phyloP scores from a whole-genome alignment of 2,888 invertebrate genomes.

The Clusia tigrina region DNA sequence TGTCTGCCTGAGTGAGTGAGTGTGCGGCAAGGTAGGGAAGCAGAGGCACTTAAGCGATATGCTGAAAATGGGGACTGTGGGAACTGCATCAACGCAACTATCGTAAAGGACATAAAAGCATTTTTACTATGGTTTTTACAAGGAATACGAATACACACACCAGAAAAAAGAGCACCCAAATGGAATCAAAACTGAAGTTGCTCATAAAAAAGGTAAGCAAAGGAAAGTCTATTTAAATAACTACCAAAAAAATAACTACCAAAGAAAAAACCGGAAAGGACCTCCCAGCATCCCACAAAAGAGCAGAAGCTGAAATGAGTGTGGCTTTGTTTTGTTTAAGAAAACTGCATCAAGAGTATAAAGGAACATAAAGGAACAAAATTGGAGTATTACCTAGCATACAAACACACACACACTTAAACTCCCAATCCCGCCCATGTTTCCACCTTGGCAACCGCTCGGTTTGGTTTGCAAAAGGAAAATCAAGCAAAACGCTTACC shows the following conservation, averaged over 20 bases:
- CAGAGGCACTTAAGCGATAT: conserved; percentile 55
- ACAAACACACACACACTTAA: no score
- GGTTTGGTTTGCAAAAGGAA: background rate
- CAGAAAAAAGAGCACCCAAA: background rate
- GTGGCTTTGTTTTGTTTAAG: background rate
- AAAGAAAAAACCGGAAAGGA: background rate
- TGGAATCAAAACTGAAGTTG: background rate
- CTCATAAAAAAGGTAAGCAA: background rate
- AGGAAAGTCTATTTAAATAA: background rate
- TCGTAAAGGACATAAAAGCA: conserved; percentile 12
- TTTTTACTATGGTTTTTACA: conserved; percentile 20
- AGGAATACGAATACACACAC: no score
- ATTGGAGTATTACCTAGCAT: background rate
- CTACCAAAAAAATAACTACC: background rate
- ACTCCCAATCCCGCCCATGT: no score
- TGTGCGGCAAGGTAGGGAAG: no score
- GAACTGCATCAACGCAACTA: background rate
- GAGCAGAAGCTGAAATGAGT: background rate
- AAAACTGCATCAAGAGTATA: background rate
- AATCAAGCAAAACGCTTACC: conserved; percentile 33
- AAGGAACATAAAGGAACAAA: background rate
- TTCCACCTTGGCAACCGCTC: background rate
- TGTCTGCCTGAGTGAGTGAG: no score
- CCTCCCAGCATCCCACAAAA: background rate
- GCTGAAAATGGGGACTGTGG: no score